Evolutionary conservation across 1,140 invertebrate species (phyloP), one percentile per base, ranked within the genome.

Genomic region (Phortica variegata): DNA sequence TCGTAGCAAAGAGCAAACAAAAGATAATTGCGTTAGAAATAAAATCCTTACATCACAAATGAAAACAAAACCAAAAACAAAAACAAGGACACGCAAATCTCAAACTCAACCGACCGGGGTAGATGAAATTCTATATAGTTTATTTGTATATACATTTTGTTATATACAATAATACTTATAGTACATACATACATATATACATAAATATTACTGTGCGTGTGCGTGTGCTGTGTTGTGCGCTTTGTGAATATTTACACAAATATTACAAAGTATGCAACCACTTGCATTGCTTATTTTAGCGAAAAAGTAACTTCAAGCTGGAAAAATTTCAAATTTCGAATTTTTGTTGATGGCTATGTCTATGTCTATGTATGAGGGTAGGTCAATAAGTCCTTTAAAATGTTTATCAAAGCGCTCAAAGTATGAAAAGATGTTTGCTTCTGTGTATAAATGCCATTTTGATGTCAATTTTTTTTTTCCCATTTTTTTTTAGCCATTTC

Each of bases 281-380:
- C 72, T 68, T 72, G 54, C 68, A 72, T 62, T 69, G 63, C 58
- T 55, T 68, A 65, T 73, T 58, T 68, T 60, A 65, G 52, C 23
- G 12, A 15, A 15, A n/a, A n/a, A n/a, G n/a, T n/a, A n/a, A n/a
- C n/a, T n/a, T n/a, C n/a, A n/a, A n/a, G n/a, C n/a, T n/a, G n/a
- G n/a, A n/a, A n/a, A n/a, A n/a, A n/a, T n/a, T n/a, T n/a, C n/a
- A n/a, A n/a, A n/a, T n/a, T n/a, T 54, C 21, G 23, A 32, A 12
- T 13, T 8, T 26, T 32, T n/a, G 44, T 44, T 49, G 44, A 52
- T 55, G 57, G 52, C 52, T 40, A 34, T 46, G 52, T 51, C 45
- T 47, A 53, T 47, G 29, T 20, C 40, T 38, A 43, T 18, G n/a
- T n/a, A n/a, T n/a, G n/a, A n/a, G n/a, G n/a, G n/a, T n/a, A n/a